Base-by-base conservation (phyloP, 2,888 invertebrate species). In the Syrista parreyssii region DNA sequence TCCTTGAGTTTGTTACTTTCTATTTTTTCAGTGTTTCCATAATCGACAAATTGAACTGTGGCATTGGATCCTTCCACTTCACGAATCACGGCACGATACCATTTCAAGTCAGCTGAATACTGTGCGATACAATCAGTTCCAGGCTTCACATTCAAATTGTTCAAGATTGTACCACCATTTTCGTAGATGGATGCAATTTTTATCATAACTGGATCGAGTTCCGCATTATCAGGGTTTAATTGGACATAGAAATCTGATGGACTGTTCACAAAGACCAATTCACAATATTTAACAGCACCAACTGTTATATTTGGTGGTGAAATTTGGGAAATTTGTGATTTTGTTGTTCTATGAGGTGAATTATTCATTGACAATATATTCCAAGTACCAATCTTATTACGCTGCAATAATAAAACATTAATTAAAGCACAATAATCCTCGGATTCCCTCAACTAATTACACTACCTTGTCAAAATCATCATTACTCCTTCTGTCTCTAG, bases 11-110 rank as follows among this genome's bases (percentile, higher is more conserved):
- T 92, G 12, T 88, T 92, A 80, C 89, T 92, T 1, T 92, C 82
- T 0, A 96, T 88, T 6, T 89, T 89, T 89, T 96, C 96, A 0
- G 91, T 90, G 89, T 96, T 96, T 73, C 96, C 96, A 82, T 96
- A 96, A 89, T 96, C 96, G 0, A 95, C 87, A 86, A 94, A 96
- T 15, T 93, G 92, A 0, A 95, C 93, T 68, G 90, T 93, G 12
- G 92, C 93, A n/a, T 89, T 91, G 0, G 90, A 89, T 71, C 92
- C 93, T 79, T 91, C 92, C 68, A 92, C 78, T 35, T 94, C 93
- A 79, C 93, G 92, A 9, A 91, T 82, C 1, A 84, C 33, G 1
- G 94, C 95, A 77, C 96, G 93, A 87, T 96, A 96, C 96, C 96
- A 96, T 88, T 94, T 94, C 4, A 92, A 93, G 89, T 96, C 96